A percentile compares a stretch with the other conserved stretches of the same genome.
phyloP scores from a whole-genome alignment of 2,888 invertebrate species.

The Polymixis lichenea region DNA sequence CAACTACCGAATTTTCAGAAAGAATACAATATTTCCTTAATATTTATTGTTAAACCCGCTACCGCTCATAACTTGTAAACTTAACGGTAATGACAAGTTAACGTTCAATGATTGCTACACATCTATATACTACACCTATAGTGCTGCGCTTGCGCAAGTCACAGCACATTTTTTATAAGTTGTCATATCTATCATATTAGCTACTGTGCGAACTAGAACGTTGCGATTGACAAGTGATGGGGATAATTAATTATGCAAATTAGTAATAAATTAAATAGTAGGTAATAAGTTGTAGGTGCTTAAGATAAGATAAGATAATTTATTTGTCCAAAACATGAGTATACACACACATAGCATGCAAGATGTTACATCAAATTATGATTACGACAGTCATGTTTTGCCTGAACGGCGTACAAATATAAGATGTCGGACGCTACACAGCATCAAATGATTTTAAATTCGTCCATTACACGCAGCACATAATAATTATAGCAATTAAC shows the following conservation, averaged over 20 bases:
- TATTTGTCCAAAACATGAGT: too few relatives aligned
- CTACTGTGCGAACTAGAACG: constrained; percentile 36
- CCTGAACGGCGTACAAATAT: too few relatives aligned
- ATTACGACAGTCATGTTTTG: too few relatives aligned
- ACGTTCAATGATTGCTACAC: constrained; percentile 48
- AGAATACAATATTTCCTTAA: background rate
- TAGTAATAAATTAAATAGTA: constrained; percentile 9
- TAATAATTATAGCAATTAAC: too few relatives aligned
- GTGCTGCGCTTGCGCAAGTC: constrained; percentile 51
- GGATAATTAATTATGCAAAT: constrained; percentile 32
- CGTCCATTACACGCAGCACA: too few relatives aligned
- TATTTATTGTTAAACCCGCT: constrained; percentile 2
- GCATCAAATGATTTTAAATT: too few relatives aligned
- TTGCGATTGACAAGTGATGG: constrained; percentile 27
- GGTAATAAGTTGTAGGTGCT: background rate
- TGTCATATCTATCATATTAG: constrained; percentile 33
- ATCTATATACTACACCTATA: constrained; percentile 17
- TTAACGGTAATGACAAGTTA: constrained; percentile 54
- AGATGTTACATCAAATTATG: too few relatives aligned
- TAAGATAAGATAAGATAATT: too few relatives aligned
- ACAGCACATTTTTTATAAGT: constrained; percentile 8
- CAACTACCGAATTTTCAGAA: background rate
- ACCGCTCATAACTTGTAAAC: constrained; percentile 30
- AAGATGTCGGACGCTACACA: too few relatives aligned
- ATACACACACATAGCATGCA: too few relatives aligned